Evolutionary conservation across 2,888 invertebrate species (phyloP).

Genomic region (Hedya salicella): DNA sequence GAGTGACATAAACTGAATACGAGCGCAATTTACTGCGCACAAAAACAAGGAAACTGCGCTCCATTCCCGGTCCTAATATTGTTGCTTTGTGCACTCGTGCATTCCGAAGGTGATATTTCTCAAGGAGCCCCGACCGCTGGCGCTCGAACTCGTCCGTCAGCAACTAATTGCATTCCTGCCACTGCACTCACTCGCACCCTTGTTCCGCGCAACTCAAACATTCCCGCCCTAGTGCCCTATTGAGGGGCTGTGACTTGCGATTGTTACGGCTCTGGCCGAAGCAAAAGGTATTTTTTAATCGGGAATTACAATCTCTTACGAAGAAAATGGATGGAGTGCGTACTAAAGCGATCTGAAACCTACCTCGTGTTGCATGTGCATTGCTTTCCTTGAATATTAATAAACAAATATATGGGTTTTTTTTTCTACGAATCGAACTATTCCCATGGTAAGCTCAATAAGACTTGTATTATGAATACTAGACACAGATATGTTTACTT

Average conservation of each 20-base stretch:
- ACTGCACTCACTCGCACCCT: conserved; percentile 22
- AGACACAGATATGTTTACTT: too few relatives aligned
- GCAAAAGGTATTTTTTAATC: not conserved
- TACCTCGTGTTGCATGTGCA: not conserved
- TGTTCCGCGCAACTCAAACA: conserved; percentile 17
- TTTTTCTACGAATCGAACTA: too few relatives aligned
- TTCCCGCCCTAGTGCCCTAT: conserved; percentile 16
- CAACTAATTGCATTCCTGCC: conserved; percentile 29
- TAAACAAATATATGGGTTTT: too few relatives aligned
- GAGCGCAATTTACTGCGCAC: not conserved
- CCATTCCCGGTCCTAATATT: conserved; percentile 6
- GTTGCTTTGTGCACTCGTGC: conserved; percentile 12
- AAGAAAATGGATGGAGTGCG: not conserved
- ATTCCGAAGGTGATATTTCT: conserved; percentile 23
- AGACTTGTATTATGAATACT: too few relatives aligned
- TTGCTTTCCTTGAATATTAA: too few relatives aligned
- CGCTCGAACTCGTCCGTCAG: conserved; percentile 2
- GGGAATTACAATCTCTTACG: not conserved
- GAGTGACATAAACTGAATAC: too few relatives aligned
- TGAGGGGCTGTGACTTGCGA: conserved; percentile 1
- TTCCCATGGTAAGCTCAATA: too few relatives aligned
- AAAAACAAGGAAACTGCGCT: not conserved
- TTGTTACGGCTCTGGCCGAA: not conserved
- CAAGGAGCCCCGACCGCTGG: not conserved
- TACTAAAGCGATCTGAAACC: not conserved